Evolutionary conservation across 2,888 invertebrate genomes (phyloP).

Genomic region (Lochmaea capreae): DNA sequence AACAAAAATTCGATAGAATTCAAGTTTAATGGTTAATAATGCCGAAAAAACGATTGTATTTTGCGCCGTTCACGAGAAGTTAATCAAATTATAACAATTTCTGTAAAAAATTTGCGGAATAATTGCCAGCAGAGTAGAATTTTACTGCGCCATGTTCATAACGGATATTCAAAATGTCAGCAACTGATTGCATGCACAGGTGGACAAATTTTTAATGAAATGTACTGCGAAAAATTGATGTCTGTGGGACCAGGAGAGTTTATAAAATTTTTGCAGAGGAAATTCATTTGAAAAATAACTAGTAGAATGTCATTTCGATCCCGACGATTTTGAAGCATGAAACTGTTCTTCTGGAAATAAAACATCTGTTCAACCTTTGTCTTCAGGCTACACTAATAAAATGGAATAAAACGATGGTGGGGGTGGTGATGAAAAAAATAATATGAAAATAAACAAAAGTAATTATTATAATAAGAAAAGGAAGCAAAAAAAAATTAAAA

Average conservation of each 20-base stretch:
- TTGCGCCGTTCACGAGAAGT: background rate
- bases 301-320: no score
- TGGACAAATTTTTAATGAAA: slow-evolving; percentile 30
- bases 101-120: slow-evolving; percentile 17
- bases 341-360: no score
- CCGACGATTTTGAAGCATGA: no score
- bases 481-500: no score
- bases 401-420: no score
- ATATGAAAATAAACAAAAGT: no score
- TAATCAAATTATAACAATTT: slow-evolving; percentile 20
- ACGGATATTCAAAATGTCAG: slow-evolving; percentile 10
- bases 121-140: slow-evolving; percentile 14
- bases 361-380: no score
- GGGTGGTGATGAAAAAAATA: no score
- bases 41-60: background rate
- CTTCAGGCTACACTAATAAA: no score
- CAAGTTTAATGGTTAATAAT: background rate
- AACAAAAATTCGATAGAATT: background rate
- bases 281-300: no score
- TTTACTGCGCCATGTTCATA: slow-evolving; percentile 22
- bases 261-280: no score
- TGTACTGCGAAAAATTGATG: slow-evolving; percentile 14
- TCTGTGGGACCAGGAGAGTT: background rate
- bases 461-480: no score
- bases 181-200: slow-evolving; percentile 29